Evolutionary conservation across 1,140 invertebrate species (phyloP).

Genomic region (Drosophila pallidifrons): DNA sequence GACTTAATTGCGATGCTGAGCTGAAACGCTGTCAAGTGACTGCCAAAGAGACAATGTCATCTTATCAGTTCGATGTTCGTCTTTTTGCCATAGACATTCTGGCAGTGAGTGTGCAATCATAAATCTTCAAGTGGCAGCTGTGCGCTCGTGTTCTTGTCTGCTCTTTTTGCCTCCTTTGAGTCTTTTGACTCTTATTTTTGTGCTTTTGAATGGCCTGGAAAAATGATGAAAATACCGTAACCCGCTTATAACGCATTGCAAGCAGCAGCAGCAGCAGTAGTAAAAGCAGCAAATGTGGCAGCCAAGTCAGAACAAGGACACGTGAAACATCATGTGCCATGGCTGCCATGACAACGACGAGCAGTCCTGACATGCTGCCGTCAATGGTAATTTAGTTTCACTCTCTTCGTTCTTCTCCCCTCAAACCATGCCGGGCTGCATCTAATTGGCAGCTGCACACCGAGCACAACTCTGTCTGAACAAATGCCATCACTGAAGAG

Average conservation of each 20-base stretch:
- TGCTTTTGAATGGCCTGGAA: conserved; percentile 21
- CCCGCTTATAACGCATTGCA: conserved; percentile 67
- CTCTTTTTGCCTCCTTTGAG: conserved; percentile 3
- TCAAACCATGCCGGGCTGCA: not conserved
- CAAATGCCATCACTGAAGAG: conserved; percentile 37
- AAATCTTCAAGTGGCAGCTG: conserved; percentile 43
- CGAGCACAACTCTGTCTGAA: conserved; percentile 3
- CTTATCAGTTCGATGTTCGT: conserved; percentile 23
- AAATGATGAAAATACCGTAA: conserved; percentile 70
- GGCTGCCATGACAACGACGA: conserved; percentile 51
- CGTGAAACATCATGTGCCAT: conserved; percentile 11
- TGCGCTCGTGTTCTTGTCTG: not conserved
- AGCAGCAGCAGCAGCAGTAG: conserved; percentile 10
- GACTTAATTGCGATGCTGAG: conserved; percentile 3
- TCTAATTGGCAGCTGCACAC: conserved; percentile 65
- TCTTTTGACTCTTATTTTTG: conserved; percentile 11
- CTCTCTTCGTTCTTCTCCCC: conserved; percentile 1
- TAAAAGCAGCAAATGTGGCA: not conserved
- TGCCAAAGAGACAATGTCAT: conserved; percentile 14
- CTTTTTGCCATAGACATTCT: not conserved
- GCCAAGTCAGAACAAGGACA: not conserved
- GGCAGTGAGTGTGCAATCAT: conserved; percentile 23
- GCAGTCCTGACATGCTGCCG: conserved; percentile 38
- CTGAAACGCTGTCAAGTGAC: conserved; percentile 19
- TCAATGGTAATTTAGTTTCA: conserved; percentile 56